Evolutionary conservation across 2,888 invertebrate genomes (phyloP), one percentile per base, ranked within the genome.

Genomic region (Metalampra italica): DNA sequence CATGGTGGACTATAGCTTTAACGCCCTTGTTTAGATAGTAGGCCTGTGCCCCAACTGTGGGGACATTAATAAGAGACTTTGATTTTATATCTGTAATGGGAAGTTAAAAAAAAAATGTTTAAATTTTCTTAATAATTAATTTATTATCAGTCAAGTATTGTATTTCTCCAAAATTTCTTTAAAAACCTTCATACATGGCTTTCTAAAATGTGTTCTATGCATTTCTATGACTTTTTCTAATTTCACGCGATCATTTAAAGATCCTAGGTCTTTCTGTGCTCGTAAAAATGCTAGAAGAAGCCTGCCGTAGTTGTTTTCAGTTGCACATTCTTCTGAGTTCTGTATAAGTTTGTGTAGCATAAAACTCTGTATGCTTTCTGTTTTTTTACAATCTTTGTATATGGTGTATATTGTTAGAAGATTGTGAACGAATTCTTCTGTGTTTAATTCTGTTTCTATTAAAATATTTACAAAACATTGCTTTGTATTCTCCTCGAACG

Each of bases 151-250:
- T 22, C n/a, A 30, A 5, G 8, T 29, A 29, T 15, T 47, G 46
- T 40, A 47, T 49, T 42, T 48, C 42, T 49, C 34, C 42, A 53
- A 49, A 44, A 78, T 56, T 52, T 75, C 72, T 42, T 68, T 71
- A 0, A 82, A 57, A 14, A 77, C 36, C 39, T 59, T 64, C 9
- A 62, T 9, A 63, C 87, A 87, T 0, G 77, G 75, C 43, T 71
- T 77, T 53, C 68, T 78, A 45, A 83, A 86, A 0, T 75, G 66
- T 0, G 85, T 77, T 7, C 54, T 64, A 43, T 86, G 84, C 0
- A 43, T 47, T 15, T 77, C 72, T 4, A 86, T 44, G 4, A 79
- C 50, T 14, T 63, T 65, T 49, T 68, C 64, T 3, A 82, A n/a
- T 0, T 38, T n/a, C 4, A 44, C 15, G 3, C 49, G 37, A 46